These are phyloP conservation scores for Halocynthia roretzi DNA, from an alignment of 23 tunicate species.

Conservation along the genomic window DNA sequence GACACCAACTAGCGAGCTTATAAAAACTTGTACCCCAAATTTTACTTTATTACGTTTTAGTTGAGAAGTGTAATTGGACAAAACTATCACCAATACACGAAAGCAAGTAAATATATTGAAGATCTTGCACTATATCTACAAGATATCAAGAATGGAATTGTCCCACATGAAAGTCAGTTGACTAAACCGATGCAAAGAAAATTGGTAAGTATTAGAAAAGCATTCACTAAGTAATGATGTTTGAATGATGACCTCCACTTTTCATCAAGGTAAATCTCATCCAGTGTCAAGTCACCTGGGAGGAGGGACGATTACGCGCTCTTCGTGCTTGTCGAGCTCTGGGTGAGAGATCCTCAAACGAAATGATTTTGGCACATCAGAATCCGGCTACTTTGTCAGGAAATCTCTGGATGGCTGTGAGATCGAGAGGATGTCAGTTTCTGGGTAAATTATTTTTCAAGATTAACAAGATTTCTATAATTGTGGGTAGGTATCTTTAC, in stretches of 20 bases:
- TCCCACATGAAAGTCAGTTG: conserved; percentile 18
- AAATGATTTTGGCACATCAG: conserved; percentile 74
- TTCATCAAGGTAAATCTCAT: conserved; percentile 29
- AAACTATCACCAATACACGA: conserved; percentile 31
- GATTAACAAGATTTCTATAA: neutral
- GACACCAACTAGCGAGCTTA: neutral
- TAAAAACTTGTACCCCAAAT: neutral
- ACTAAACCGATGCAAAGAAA: conserved; percentile 83
- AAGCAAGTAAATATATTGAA: conserved; percentile 35
- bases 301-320: conserved; percentile 62
- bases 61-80: conserved; percentile 2
- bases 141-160: conserved; percentile 34
- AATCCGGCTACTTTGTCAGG: conserved; percentile 77
- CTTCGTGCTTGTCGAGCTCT: conserved; percentile 56
- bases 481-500: neutral
- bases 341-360: conserved; percentile 74
- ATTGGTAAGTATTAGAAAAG: conserved; percentile 15
- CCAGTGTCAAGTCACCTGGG: conserved; percentile 56
- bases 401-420: conserved; percentile 88
- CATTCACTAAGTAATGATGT: too few relatives aligned
- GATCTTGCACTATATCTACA: conserved; percentile 48
- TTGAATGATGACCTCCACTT: neutral
- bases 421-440: conserved; percentile 90
- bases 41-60: conserved; percentile 2
- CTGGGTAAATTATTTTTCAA: conserved; percentile 24